phyloP scores from a whole-genome alignment of 2,797 vertebrate species.

The Anguilla megastoma region DNA sequence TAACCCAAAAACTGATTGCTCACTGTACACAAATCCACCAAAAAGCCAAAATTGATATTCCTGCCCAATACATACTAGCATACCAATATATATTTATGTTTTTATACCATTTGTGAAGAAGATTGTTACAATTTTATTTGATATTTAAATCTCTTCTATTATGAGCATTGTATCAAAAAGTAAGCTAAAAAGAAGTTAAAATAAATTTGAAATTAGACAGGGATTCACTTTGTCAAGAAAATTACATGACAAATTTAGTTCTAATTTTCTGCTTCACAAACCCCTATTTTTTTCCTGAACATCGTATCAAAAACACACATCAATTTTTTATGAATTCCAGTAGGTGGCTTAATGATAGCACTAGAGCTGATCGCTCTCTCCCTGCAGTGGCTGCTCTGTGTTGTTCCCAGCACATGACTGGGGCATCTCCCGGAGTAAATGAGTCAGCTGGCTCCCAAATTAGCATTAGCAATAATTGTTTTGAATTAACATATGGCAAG shows the following conservation, averaged over 20 bases:
- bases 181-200: neutral
- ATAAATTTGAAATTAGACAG: neutral
- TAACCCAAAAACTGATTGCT: too few relatives aligned
- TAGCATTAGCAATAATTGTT: slow-evolving; percentile 6
- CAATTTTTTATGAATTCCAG: neutral
- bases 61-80: too few relatives aligned
- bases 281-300: neutral
- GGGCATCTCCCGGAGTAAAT: neutral
- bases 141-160: neutral
- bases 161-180: neutral
- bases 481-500: neutral
- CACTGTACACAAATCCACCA: too few relatives aligned
- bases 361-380: neutral
- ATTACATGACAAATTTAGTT: neutral
- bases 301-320: neutral
- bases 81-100: too few relatives aligned
- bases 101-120: too few relatives aligned
- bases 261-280: neutral
- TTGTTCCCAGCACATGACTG: neutral
- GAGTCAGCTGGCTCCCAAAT: neutral
- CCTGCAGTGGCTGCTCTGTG: neutral
- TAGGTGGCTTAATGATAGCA: neutral
- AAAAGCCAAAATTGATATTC: too few relatives aligned
- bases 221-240: neutral
- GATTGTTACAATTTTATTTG: too few relatives aligned